Base-by-base conservation (phyloP, 2,797 vertebrate species). In the Eupleurogrammus muticus region DNA sequence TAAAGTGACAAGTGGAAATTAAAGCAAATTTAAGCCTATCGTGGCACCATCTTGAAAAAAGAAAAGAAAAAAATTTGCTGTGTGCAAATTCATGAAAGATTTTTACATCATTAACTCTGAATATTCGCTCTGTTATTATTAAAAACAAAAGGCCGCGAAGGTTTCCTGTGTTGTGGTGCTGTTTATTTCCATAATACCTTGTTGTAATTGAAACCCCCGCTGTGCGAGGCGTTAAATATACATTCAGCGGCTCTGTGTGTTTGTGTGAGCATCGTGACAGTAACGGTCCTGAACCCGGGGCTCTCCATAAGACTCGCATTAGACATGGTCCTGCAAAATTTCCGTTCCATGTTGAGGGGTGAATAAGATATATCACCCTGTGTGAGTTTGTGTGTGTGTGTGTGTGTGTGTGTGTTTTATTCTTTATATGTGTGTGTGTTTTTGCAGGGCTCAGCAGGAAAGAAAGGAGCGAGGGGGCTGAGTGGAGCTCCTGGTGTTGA, bases 401-500 rank as follows among this genome's bases (percentile, higher is more conserved):
- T 64, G 66, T 70, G 13, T 11, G 66, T 86, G 73, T 77, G 83
- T 53, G 38, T 86, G 60, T 79, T 61, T 77, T 42, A 61, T 69
- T 56, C 11, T 52, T 20, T 17, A 9, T 66, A 1, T 82, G 12
- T 66, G 35, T 66, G 35, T 83, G 85, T 78, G 53, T 93, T 76
- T 90, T 80, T 92, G 56, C 82, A 99, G 97, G 98, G 98, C 49
- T 78, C 82, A 23, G 80, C 77, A 17, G 97, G 97, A 56, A 96
- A 95, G 86, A 97, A 95, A 90, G 97, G 98, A 88, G 86, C 89
- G 24, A 82, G 68, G 28, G 97, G 98, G 67, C 93, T 94, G 73
- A 83, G 76, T 68, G 97, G 97, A 66, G 93, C 94, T 80, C 81
- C 92, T 71, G 96, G 97, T 64, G 86, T 83, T 84, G 93, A 95